Evolutionary conservation across 2,888 invertebrate genomes (phyloP).

Genomic region (Masnerella sp.): DNA sequence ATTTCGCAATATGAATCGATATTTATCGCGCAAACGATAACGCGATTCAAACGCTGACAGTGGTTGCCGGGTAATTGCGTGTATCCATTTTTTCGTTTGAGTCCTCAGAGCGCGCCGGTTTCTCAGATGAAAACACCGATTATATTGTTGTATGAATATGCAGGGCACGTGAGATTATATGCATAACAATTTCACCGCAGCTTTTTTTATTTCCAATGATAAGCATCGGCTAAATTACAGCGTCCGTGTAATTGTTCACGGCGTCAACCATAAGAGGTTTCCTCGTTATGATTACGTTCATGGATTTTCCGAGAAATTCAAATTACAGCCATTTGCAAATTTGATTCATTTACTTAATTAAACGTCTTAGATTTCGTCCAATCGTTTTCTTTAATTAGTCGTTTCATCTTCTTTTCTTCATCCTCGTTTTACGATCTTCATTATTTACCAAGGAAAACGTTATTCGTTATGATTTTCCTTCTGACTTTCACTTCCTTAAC

Average conservation of each 20-base stretch:
- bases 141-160: slow-evolving; percentile 36
- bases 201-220: slow-evolving; percentile 29
- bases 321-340: neutral
- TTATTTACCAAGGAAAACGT: too few relatives aligned
- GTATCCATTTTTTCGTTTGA: neutral
- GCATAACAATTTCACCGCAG: slow-evolving; percentile 29
- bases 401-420: too few relatives aligned
- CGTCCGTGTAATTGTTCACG: slow-evolving; percentile 35
- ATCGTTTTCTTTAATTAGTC: too few relatives aligned
- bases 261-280: slow-evolving; percentile 20
- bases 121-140: slow-evolving; percentile 42
- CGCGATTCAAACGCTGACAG: slow-evolving; percentile 17
- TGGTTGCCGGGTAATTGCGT: slow-evolving; percentile 16
- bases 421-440: too few relatives aligned
- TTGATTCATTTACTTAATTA: neutral
- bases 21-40: too few relatives aligned
- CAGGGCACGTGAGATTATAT: slow-evolving; percentile 25
- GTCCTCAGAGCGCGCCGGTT: slow-evolving; percentile 4
- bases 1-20: too few relatives aligned
- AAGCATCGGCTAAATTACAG: slow-evolving; percentile 39
- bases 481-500: too few relatives aligned
- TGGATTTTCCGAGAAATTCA: slow-evolving; percentile 15
- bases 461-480: too few relatives aligned
- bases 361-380: too few relatives aligned
- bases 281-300: slow-evolving; percentile 20